phyloP scores from a whole-genome alignment of 2,797 vertebrate genomes.

The Ctenopoma multispine region DNA sequence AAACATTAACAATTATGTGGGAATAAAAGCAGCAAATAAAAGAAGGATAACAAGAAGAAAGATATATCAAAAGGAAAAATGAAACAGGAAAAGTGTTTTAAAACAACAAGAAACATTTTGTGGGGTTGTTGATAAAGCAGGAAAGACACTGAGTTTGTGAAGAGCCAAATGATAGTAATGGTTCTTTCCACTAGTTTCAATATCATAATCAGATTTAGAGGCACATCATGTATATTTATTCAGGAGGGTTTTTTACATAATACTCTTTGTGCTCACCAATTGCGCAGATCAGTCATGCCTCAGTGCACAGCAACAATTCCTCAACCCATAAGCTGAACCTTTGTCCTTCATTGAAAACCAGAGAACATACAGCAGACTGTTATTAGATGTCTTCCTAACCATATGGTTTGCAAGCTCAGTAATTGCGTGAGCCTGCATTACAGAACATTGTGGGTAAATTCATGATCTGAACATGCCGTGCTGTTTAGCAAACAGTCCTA shows the following conservation, averaged over 20 bases:
- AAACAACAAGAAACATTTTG: conserved; percentile 24
- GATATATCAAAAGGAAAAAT: conserved; percentile 44
- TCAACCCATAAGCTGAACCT: conserved; percentile 64
- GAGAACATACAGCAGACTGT: conserved; percentile 62
- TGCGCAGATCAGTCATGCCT: conserved; percentile 69
- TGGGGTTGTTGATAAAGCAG: conserved; percentile 44
- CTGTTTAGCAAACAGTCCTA: conserved; percentile 68
- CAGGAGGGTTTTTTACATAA: conserved; percentile 57
- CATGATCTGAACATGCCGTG: conserved; percentile 59
- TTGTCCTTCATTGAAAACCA: conserved; percentile 75
- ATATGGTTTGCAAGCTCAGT: conserved; percentile 70
- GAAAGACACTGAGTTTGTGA: conserved; percentile 33
- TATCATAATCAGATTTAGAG: conserved; percentile 65
- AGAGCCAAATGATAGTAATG: conserved; percentile 44
- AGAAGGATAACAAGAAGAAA: conserved; percentile 29
- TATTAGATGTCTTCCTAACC: conserved; percentile 72
- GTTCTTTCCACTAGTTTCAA: conserved; percentile 51
- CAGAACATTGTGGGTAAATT: conserved; percentile 56
- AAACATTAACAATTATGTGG: conserved; percentile 70
- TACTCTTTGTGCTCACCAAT: conserved; percentile 63
- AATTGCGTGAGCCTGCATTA: conserved; percentile 63
- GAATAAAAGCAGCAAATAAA: conserved; percentile 68
- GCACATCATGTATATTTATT: conserved; percentile 63
- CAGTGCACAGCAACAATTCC: conserved; percentile 58
- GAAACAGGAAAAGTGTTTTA: conserved; percentile 39